Base-by-base conservation (phyloP, 2,888 invertebrate species). In the Pharmacophagus antenor region DNA sequence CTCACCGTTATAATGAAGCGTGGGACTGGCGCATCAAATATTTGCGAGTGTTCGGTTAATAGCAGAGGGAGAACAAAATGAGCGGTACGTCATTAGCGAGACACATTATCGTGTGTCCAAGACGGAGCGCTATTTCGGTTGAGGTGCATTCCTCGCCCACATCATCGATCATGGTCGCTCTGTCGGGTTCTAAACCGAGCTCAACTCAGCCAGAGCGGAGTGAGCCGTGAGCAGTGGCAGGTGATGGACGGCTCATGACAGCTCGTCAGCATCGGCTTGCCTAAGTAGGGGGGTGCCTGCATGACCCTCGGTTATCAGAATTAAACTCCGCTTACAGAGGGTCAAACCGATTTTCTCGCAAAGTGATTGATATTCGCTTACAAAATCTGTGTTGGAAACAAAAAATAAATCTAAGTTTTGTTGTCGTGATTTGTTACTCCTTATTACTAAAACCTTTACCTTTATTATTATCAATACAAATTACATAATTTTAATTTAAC, bases 101-200 rank as follows among this genome's bases (percentile, higher is more conserved):
- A 63, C 60, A 62, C 63, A 62, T 55, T 63, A 65, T 60, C 62
- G 62, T 56, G 62, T 62, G 63, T 62, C 65, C 65, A 58, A 56
- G 51, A 47, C 61, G 52, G 55, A 56, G 20, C 56, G 64, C 67
- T 67, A 69, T 67, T 69, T 67, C 61, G 61, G 66, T 66, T 64
- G 52, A 27, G 63, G 48, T 53, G 64, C 63, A 65, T 67, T 63
- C 62, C 64, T 60, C 44, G 56, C 46, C 58, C 67, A 51, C 65
- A 67, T 67, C 71, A 72, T 74, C 73, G 74, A 83, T 85, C 85
- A 84, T 80, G 79, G 76, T 71, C 76, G 73, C 73, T 75, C 83
- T 83, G 84, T 83, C 84, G 80, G 74, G 77, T 78, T 85, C 80
- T 81, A 83, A 84, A 84, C 80, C 79, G 80, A 70, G 80, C 77